Evolutionary conservation across 2,113 vertebrate genomes (phyloP).

Genomic region (Ursus arctos): DNA sequence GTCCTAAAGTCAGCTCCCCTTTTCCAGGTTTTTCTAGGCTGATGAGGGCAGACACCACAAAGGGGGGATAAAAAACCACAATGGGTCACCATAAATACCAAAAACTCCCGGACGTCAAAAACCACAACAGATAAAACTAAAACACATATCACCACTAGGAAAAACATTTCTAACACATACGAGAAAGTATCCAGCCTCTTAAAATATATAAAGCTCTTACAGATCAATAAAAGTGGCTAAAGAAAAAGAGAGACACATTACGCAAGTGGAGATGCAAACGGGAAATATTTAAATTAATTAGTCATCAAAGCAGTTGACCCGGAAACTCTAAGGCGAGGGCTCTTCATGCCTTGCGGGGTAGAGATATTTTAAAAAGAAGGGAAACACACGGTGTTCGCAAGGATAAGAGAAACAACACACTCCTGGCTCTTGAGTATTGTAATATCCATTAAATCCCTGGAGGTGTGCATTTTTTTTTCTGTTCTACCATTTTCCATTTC

Average conservation of each 20-base stretch:
- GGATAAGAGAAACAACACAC: fast-evolving
- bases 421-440: neutral
- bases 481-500: neutral
- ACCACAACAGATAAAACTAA: neutral
- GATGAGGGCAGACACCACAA: neutral
- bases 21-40: neutral
- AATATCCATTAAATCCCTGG: neutral
- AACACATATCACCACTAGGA: neutral
- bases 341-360: fast-evolving
- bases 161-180: neutral
- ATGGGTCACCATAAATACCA: neutral
- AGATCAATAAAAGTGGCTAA: neutral
- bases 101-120: neutral
- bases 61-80: neutral
- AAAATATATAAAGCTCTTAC: neutral
- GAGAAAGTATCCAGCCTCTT: neutral
- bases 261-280: neutral
- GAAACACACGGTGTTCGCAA: fast-evolving
- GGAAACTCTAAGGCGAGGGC: fast-evolving
- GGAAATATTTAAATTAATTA: neutral
- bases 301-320: neutral
- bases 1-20: neutral
- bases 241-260: neutral
- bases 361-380: neutral
- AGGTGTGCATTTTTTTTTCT: neutral